Percentiles rank a stretch among this genome's conserved stretches.
These are phyloP conservation scores for Leucophora obtusa DNA, from an alignment of 2,888 invertebrate species.

Conservation along the genomic window DNA sequence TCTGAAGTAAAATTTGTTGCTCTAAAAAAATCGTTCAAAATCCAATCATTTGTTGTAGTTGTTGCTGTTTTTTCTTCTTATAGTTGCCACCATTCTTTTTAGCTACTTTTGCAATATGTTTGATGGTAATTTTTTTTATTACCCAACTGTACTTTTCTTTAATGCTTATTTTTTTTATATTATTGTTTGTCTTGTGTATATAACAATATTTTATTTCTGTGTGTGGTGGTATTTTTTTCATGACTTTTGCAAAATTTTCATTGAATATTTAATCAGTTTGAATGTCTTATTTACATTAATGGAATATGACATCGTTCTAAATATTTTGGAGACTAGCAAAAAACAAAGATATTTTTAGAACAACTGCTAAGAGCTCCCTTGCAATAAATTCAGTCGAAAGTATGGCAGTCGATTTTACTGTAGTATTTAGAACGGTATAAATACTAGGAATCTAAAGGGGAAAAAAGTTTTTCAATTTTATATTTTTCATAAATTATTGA, in stretches of 20 bases:
- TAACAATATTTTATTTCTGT: background rate
- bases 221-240: background rate
- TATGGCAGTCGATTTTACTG: no score
- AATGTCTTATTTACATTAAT: no score
- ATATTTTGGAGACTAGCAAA: no score
- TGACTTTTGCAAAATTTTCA: background rate
- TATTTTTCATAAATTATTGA: no score
- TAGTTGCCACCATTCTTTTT: slow-evolving; percentile 5
- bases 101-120: slow-evolving; percentile 50
- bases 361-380: no score
- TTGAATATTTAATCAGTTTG: background rate
- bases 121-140: slow-evolving; percentile 56
- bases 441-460: no score
- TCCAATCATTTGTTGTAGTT: slow-evolving; percentile 39
- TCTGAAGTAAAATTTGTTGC: slow-evolving; percentile 36
- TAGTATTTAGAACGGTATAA: no score
- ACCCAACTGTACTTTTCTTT: slow-evolving; percentile 56
- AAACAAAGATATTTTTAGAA: no score
- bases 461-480: no score
- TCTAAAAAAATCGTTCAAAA: slow-evolving; percentile 52
- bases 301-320: no score
- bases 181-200: slow-evolving; percentile 7
- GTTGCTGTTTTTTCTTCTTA: slow-evolving; percentile 14
- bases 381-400: no score
- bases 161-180: slow-evolving; percentile 14